These are phyloP conservation scores for Myotis vivesi DNA, from an alignment of 2,797 vertebrate genomes.

Conservation along the genomic window DNA sequence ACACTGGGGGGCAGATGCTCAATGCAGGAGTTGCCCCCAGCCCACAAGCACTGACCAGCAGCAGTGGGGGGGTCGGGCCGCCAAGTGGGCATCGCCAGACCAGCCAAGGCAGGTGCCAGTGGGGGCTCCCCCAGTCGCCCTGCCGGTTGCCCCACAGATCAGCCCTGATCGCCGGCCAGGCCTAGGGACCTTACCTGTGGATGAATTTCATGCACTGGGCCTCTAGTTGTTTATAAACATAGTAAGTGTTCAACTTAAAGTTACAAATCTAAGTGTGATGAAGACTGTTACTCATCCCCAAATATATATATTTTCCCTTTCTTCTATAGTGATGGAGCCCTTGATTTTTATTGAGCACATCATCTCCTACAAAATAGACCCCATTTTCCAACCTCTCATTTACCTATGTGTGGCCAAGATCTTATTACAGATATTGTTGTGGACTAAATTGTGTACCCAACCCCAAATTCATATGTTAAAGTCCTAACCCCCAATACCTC, in stretches of 20 bases:
- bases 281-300: neutral
- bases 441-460: neutral
- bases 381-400: neutral
- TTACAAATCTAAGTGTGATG: neutral
- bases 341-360: neutral
- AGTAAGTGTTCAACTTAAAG: neutral
- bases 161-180: too few species aligned
- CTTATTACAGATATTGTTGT: neutral
- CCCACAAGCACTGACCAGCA: too few species aligned
- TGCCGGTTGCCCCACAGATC: too few species aligned
- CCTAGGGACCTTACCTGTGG: too few species aligned
- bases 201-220: too few species aligned
- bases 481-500: neutral
- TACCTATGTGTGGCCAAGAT: neutral
- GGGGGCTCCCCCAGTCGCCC: too few species aligned
- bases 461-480: neutral
- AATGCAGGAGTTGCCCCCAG: too few species aligned
- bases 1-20: too few species aligned
- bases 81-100: too few species aligned
- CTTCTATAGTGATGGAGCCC: neutral
- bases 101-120: too few species aligned
- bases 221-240: neutral
- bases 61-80: too few species aligned
- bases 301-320: neutral
- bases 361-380: neutral